Evolutionary conservation across 2,888 invertebrate genomes (phyloP).

Genomic region (Dascillus cervinus): DNA sequence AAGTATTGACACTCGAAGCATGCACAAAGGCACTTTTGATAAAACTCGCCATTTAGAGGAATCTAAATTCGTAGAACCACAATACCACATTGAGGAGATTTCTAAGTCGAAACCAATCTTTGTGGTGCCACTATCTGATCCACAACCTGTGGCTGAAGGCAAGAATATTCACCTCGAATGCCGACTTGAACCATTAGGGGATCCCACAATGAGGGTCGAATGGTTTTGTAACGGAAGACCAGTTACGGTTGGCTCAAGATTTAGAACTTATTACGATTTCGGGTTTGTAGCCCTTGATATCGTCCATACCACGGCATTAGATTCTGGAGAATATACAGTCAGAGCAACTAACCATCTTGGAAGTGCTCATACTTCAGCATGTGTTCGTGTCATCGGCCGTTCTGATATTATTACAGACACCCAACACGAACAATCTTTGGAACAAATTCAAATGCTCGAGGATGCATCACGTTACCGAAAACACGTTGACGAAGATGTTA

Average conservation of each 20-base stretch:
- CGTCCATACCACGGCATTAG: slow-evolving; percentile 85
- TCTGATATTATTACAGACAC: slow-evolving; percentile 81
- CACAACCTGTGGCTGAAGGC: slow-evolving; percentile 78
- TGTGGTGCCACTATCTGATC: slow-evolving; percentile 79
- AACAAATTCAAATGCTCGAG: slow-evolving; percentile 87
- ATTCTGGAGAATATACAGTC: slow-evolving; percentile 92
- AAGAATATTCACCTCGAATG: slow-evolving; percentile 89
- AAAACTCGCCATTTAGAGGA: slow-evolving; percentile 83
- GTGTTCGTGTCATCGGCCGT: slow-evolving; percentile 75
- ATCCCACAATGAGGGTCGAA: slow-evolving; percentile 91
- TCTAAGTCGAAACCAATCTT: slow-evolving; percentile 94
- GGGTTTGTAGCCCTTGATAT: slow-evolving; percentile 96
- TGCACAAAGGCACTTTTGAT: slow-evolving; percentile 79
- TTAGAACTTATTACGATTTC: slow-evolving; percentile 93
- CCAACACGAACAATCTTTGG: slow-evolving; percentile 85
- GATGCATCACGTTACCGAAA: slow-evolving; percentile 64
- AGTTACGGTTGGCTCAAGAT: slow-evolving; percentile 84
- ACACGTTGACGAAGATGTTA: slow-evolving; percentile 71
- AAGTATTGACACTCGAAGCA: slow-evolving; percentile 82
- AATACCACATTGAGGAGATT: slow-evolving; percentile 85
- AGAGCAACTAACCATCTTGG: slow-evolving; percentile 91
- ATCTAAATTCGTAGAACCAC: slow-evolving; percentile 77
- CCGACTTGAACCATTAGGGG: slow-evolving; percentile 89
- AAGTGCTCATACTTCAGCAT: slow-evolving; percentile 83
- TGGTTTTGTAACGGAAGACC: slow-evolving; percentile 93